Evolutionary conservation across 1,140 invertebrate species (phyloP).

Genomic region (Aethina tumida): DNA sequence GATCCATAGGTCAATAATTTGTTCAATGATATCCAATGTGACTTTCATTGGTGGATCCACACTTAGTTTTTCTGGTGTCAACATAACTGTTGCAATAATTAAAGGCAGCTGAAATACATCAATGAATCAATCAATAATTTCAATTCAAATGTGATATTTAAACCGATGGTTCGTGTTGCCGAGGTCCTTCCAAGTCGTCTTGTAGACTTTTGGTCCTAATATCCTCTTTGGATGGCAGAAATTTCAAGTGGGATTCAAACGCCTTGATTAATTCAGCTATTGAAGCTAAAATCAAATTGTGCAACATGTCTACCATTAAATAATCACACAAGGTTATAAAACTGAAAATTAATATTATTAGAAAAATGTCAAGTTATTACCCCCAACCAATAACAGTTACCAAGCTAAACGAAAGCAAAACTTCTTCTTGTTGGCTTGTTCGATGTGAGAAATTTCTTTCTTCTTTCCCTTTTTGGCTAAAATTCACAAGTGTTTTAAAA

Average conservation of each 20-base stretch:
- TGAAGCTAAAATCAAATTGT: constrained; percentile 54
- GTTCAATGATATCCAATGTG: constrained; percentile 40
- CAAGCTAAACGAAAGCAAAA: constrained; percentile 60
- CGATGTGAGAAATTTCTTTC: constrained; percentile 65
- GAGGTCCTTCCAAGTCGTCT: constrained; percentile 17
- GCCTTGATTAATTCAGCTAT: constrained; percentile 48
- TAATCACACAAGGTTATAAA: constrained; percentile 69
- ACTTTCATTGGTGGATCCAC: constrained; percentile 47
- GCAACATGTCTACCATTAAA: constrained; percentile 58
- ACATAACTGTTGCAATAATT: constrained; percentile 45
- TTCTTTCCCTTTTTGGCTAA: constrained; percentile 14
- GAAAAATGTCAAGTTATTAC: neutral
- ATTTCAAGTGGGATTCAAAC: constrained; percentile 48
- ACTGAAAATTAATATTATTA: constrained; percentile 37
- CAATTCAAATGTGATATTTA: constrained; percentile 4
- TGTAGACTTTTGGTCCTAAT: constrained; percentile 13
- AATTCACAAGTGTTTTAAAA: constrained; percentile 3
- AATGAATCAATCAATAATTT: constrained; percentile 1
- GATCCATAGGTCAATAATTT: constrained; percentile 48
- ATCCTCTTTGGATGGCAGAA: constrained; percentile 41
- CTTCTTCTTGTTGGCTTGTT: constrained; percentile 68
- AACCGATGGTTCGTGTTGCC: constrained; percentile 23
- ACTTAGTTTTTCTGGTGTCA: constrained; percentile 36
- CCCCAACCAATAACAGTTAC: constrained; percentile 41
- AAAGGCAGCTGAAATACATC: constrained; percentile 41